phyloP scores from a whole-genome alignment of 2,888 invertebrate species.

The Hedychridium roseum region DNA sequence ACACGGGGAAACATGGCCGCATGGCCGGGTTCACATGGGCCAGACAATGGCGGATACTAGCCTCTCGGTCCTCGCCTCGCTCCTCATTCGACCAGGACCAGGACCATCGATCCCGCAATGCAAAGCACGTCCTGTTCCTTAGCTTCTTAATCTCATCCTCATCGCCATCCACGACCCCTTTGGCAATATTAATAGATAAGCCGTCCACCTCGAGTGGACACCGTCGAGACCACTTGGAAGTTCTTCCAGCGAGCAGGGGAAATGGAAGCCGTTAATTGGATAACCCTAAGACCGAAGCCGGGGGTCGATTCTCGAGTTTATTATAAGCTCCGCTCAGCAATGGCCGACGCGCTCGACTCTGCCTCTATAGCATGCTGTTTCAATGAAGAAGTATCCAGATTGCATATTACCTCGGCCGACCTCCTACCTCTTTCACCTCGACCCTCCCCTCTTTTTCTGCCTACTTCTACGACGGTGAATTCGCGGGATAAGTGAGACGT shows the following conservation, averaged over 20 bases:
- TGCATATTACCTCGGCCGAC: slow-evolving; percentile 22
- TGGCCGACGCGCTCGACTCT: slow-evolving; percentile 15
- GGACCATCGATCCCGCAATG: too few species aligned
- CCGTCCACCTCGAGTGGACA: too few species aligned
- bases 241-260: background rate
- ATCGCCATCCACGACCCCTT: too few species aligned
- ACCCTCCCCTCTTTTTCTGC: too few species aligned
- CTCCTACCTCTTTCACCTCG: too few species aligned
- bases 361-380: slow-evolving; percentile 40
- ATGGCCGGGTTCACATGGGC: slow-evolving; percentile 52
- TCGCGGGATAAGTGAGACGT: slow-evolving; percentile 27
- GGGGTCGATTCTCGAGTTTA: background rate
- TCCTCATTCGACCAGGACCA: too few species aligned
- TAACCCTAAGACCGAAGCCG: background rate
- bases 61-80: too few species aligned
- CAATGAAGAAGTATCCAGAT: slow-evolving; percentile 41
- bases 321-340: too few species aligned
- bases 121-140: background rate
- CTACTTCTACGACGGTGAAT: slow-evolving; percentile 5
- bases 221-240: too few species aligned
- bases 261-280: background rate
- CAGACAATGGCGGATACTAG: slow-evolving; percentile 62
- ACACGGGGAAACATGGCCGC: slow-evolving; percentile 59
- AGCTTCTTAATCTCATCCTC: background rate
- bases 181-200: too few species aligned